A percentile compares a stretch with the other conserved stretches of the same genome.
Evolutionary conservation across 2,113 vertebrate genomes (phyloP).

Genomic region (Lophura nycthemera): DNA sequence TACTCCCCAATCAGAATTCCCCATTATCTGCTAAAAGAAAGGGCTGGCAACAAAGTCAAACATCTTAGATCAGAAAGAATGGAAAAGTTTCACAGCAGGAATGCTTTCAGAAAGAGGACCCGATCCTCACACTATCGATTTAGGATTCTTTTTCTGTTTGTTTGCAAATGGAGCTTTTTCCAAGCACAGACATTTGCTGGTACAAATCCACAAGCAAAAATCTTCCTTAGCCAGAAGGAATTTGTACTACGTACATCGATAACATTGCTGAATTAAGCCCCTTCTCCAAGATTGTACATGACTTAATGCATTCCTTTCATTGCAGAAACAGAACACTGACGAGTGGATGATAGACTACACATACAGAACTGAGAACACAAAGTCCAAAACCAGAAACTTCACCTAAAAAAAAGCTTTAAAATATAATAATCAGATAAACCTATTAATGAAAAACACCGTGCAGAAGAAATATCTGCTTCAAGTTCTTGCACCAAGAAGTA

Average conservation of each 20-base stretch:
- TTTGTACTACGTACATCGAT: not conserved
- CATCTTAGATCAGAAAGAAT: not conserved
- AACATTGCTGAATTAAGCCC: not conserved
- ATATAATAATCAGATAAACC: constrained; percentile 5
- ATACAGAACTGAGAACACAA: not conserved
- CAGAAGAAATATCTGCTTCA: constrained; percentile 60
- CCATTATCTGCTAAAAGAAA: not conserved
- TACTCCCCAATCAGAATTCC: not conserved
- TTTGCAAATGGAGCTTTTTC: not conserved
- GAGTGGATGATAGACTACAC: rapidly evolving
- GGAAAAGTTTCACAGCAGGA: not conserved
- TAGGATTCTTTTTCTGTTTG: not conserved
- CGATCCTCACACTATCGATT: not conserved
- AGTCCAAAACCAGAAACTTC: not conserved
- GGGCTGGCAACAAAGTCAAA: not conserved
- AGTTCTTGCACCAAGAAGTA: constrained; percentile 22
- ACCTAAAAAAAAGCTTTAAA: constrained; percentile 11
- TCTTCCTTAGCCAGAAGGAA: not conserved
- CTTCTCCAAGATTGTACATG: not conserved
- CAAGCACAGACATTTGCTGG: not conserved
- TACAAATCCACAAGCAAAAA: not conserved
- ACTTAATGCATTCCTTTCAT: not conserved
- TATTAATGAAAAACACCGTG: constrained; percentile 16
- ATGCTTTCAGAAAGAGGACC: not conserved
- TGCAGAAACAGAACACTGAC: not conserved